phyloP scores from a whole-genome alignment of 2,797 vertebrate species.

The Micromesistius poutassou region DNA sequence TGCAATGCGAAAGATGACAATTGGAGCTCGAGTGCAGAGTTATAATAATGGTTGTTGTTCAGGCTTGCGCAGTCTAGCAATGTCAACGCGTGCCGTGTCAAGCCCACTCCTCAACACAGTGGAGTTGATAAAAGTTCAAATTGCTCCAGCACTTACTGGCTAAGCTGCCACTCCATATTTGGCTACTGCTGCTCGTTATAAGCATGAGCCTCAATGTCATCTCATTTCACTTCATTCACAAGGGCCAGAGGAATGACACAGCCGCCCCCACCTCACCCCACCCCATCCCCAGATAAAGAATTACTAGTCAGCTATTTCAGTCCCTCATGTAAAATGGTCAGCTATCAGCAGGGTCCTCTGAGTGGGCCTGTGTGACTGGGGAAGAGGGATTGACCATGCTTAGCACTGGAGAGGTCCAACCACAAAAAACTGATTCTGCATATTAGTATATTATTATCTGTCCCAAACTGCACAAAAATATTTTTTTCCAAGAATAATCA shows the following conservation, averaged over 20 bases:
- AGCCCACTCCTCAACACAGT: neutral
- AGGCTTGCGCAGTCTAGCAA: neutral
- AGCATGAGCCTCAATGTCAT: constrained; percentile 40
- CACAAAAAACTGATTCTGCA: neutral
- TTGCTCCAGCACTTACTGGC: constrained; percentile 35
- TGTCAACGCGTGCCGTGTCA: neutral
- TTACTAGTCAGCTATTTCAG: constrained; percentile 29
- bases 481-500: neutral
- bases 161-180: constrained; percentile 26
- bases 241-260: constrained; percentile 51
- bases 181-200: constrained; percentile 33
- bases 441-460: neutral
- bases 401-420: neutral
- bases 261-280: constrained; percentile 44
- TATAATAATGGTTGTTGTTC: neutral
- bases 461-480: too few species aligned
- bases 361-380: neutral
- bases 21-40: neutral
- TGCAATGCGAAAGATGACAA: neutral
- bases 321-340: constrained; percentile 52
- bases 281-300: constrained; percentile 54
- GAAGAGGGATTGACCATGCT: neutral
- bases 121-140: constrained; percentile 38
- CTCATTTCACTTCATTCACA: constrained; percentile 54
- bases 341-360: neutral